Base-by-base conservation (phyloP, 2,888 invertebrate genomes). In the Polyploca ridens region DNA sequence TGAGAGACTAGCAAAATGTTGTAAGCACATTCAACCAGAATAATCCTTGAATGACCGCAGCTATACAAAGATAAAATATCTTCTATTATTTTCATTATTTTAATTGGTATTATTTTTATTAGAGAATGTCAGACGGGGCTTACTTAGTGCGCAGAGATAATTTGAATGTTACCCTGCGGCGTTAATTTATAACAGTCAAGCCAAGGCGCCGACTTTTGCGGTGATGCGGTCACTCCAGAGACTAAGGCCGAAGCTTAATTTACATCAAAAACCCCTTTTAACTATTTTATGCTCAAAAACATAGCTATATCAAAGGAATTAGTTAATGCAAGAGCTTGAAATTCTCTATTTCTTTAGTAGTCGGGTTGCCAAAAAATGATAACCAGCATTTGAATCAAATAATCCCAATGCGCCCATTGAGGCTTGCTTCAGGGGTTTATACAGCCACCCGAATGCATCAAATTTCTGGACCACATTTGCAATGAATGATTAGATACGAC, bases 371-470 rank as follows among this genome's bases (percentile, higher is more conserved):
- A 69, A 62, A 67, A 69, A 62, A 67, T 60, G 64, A 62, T 61
- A 66, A 64, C 68, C 64, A 66, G 63, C 69, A 75, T 77, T 74
- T 72, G 67, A 67, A 68, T 73, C 69, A 69, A 70, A 69, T 69
- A 69, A 71, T 66, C 64, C 64, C 59, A 49, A 49, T 63, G 58
- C 58, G 66, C 57, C 57, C 57, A 62, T 58, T 49, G 63, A 33
- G 46, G n/a, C 60, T 58, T 62, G 57, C 62, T 57, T 68, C 66
- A 65, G 35, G 60, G 62, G 49, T 65, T 64, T 63, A 49, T 44
- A 33, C 46, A 60, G 54, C 62, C 14, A 63, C 33, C 14, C 27
- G 35, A 57, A 13, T 35, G 19, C 62, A 63, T 63, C 19, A 63
- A 19, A 4, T 33, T 35, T 57, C 27, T 27, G 27, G 27, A 27